Base-by-base conservation (phyloP, 2,797 vertebrate genomes). In the Lophius americanus region DNA sequence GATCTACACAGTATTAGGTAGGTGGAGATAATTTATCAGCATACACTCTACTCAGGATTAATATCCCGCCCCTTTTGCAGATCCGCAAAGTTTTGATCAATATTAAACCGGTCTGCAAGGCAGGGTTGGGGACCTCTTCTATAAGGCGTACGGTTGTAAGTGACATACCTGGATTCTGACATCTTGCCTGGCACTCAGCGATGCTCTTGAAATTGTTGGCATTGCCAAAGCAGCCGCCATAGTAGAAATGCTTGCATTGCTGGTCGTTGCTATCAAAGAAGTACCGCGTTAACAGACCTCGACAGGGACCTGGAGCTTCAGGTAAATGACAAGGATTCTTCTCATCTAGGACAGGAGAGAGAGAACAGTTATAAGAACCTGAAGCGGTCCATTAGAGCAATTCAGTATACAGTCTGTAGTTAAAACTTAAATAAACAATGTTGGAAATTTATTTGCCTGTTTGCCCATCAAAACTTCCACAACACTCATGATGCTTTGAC, bases 161-260 rank as follows among this genome's bases (percentile, higher is more conserved):
- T 0, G 37, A 12, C 78, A 80, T 83, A 96, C 96, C 68, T 62
- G 68, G 43, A 46, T 82, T 85, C 55, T 91, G 86, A 79, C 97
- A 98, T 69, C 76, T 93, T 1, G 39, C 65, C 75, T 89, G 90
- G 82, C 97, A 98, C 36, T 91, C 88, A 6, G 85, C 85, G 79
- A 95, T 51, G 9, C 77, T 94, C 66, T 48, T 80, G 83, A 98
- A 98, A 82, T 98, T 98, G 90, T 98, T 98, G 67, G 86, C 91
- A 60, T 98, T 98, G 72, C 97, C 97, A 0, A 96, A 94, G 84
- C 97, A 98, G 37, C 97, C 97, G 1, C 97, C 96, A 0, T 97
- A 98, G 51, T 69, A 92, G 89, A 98, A 98, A 0, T 35, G 41
- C 60, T 88, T 93, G 86, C 97, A 98, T 59, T 84, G 47, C 66